These are phyloP conservation scores for Arion vulgaris DNA, from an alignment of 1,140 invertebrate genomes.

Conservation along the genomic window DNA sequence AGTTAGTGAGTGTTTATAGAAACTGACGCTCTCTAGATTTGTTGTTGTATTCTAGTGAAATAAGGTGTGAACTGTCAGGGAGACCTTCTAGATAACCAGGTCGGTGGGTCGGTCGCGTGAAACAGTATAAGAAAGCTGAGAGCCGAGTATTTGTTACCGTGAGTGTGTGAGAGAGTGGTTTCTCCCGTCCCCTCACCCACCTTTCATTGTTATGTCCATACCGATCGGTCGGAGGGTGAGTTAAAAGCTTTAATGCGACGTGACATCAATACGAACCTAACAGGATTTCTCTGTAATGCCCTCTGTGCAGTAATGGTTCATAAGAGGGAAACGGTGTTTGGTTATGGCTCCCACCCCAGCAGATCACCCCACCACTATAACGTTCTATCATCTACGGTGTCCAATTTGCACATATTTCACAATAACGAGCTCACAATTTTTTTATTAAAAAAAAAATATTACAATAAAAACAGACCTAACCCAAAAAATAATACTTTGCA, in stretches of 20 bases:
- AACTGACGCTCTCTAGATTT: not conserved
- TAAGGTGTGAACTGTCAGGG: not conserved
- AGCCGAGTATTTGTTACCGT: not conserved
- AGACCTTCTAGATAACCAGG: not conserved
- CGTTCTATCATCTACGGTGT: not conserved
- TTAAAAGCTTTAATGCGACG: slow-evolving; percentile 23
- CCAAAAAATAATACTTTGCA: no score
- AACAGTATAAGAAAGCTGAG: not conserved
- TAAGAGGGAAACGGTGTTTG: slow-evolving; percentile 28
- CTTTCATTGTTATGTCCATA: not conserved
- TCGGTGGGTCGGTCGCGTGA: not conserved
- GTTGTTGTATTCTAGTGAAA: not conserved
- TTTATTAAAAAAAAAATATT: no score
- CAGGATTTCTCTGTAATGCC: slow-evolving; percentile 24
- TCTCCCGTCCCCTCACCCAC: no score
- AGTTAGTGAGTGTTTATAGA: not conserved
- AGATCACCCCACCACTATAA: not conserved
- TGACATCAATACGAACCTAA: slow-evolving; percentile 26
- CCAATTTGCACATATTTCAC: not conserved
- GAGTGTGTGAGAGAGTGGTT: not conserved
- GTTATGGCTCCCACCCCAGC: not conserved
- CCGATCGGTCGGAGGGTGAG: slow-evolving; percentile 3
- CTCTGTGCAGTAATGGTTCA: slow-evolving; percentile 13
- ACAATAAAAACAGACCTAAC: no score
- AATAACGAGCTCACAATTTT: not conserved